Evolutionary conservation across 2,797 vertebrate genomes (phyloP).

Genomic region (Microctenopoma steveboyesi): DNA sequence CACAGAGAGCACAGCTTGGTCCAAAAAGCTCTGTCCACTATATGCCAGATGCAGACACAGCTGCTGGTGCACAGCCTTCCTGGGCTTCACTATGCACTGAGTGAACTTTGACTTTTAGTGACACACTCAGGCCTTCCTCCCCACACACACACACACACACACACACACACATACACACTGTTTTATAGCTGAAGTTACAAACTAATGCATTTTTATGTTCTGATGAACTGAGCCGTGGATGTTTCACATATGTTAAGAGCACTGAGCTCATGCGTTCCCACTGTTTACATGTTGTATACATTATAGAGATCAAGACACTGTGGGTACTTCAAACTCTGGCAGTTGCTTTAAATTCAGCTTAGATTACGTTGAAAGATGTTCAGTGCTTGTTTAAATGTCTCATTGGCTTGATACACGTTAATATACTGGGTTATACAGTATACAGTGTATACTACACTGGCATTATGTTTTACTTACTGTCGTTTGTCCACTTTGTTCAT

Average conservation of each 20-base stretch:
- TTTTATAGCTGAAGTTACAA: too few relatives aligned
- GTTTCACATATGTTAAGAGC: slow-evolving; percentile 6
- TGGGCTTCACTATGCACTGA: slow-evolving; percentile 16
- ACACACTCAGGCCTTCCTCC: background rate
- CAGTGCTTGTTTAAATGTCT: slow-evolving; percentile 1
- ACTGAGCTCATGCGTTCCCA: slow-evolving; percentile 55
- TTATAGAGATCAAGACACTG: slow-evolving; percentile 34
- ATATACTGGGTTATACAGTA: background rate
- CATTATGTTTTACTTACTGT: background rate
- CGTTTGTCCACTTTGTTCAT: slow-evolving; percentile 1
- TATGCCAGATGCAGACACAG: slow-evolving; percentile 48
- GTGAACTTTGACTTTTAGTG: slow-evolving; percentile 43
- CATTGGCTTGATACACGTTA: slow-evolving; percentile 3
- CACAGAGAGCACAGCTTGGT: slow-evolving; percentile 52
- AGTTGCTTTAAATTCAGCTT: slow-evolving; percentile 12
- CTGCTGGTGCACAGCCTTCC: slow-evolving; percentile 53
- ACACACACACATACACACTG: too few relatives aligned
- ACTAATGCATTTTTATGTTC: background rate
- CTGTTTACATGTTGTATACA: slow-evolving; percentile 69
- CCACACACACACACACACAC: too few relatives aligned
- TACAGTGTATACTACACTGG: background rate
- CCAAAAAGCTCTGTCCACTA: slow-evolving; percentile 46
- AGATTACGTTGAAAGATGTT: background rate
- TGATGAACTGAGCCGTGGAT: background rate
- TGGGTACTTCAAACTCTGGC: slow-evolving; percentile 33